Evolutionary conservation across 2,113 vertebrate species (phyloP).

Genomic region (Dicrurus megarhynchus): DNA sequence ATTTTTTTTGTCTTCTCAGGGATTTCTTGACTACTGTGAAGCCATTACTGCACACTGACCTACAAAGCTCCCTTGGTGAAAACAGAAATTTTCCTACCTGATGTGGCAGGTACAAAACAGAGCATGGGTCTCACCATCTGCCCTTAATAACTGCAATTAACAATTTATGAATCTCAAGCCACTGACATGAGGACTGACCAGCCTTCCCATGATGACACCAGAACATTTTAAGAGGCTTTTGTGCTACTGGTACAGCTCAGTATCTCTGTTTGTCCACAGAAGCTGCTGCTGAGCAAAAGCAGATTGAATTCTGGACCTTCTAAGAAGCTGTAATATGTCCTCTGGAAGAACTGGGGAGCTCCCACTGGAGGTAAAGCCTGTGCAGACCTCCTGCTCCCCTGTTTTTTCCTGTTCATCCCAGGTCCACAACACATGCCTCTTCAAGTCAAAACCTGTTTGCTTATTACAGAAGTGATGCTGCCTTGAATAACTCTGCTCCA

Average conservation of each 20-base stretch:
- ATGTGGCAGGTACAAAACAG: not conserved
- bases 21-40: not conserved
- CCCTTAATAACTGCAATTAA: not conserved
- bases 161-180: not conserved
- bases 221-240: not conserved
- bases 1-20: not conserved
- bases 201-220: not conserved
- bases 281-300: not conserved
- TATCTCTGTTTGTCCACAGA: not conserved
- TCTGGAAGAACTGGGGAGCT: not conserved
- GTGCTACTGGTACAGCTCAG: not conserved
- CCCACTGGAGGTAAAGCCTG: not conserved
- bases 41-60: accelerated
- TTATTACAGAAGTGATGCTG: not conserved
- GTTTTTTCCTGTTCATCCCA: not conserved
- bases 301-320: not conserved
- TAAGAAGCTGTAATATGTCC: not conserved
- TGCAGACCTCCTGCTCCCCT: not conserved
- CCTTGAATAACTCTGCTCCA: not conserved
- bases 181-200: not conserved
- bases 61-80: not conserved
- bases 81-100: not conserved
- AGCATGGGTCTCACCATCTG: not conserved
- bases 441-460: not conserved
- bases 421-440: not conserved